phyloP scores from a whole-genome alignment of 2,113 vertebrate species.

The Amazona guildingii region DNA sequence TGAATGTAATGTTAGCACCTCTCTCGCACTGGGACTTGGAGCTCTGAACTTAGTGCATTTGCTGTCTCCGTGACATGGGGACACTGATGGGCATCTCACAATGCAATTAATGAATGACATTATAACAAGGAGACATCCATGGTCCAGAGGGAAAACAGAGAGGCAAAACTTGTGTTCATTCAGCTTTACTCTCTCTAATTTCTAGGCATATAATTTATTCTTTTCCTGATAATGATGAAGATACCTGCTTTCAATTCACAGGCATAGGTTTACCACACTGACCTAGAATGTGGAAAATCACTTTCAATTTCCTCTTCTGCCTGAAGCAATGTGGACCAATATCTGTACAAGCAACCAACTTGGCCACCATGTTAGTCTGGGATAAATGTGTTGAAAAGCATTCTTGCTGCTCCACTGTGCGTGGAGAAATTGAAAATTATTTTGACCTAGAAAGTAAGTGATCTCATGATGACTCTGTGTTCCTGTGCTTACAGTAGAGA shows the following conservation, averaged over 20 bases:
- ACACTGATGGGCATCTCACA: not conserved
- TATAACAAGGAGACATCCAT: not conserved
- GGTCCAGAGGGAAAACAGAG: not conserved
- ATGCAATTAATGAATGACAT: not conserved
- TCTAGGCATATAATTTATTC: not conserved
- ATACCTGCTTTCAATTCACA: not conserved
- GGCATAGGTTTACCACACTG: not conserved
- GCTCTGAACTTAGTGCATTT: not conserved
- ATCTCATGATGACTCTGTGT: not conserved
- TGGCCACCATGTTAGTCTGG: not conserved
- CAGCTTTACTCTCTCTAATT: not conserved
- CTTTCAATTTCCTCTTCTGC: not conserved
- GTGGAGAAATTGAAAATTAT: not conserved
- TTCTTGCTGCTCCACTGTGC: not conserved
- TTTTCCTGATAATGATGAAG: not conserved
- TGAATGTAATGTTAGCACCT: not conserved
- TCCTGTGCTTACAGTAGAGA: not conserved
- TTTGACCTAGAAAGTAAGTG: not conserved
- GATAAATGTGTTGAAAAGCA: not conserved
- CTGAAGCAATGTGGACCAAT: not conserved
- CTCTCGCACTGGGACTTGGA: not conserved
- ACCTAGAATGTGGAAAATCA: not conserved
- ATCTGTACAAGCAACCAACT: not conserved
- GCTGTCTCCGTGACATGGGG: fast-evolving
- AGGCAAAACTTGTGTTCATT: not conserved